Percentiles rank a stretch among this genome's conserved stretches.
These are phyloP conservation scores for Rhinoptilus africanus DNA, from an alignment of 2,113 vertebrate genomes.

Conservation along the genomic window DNA sequence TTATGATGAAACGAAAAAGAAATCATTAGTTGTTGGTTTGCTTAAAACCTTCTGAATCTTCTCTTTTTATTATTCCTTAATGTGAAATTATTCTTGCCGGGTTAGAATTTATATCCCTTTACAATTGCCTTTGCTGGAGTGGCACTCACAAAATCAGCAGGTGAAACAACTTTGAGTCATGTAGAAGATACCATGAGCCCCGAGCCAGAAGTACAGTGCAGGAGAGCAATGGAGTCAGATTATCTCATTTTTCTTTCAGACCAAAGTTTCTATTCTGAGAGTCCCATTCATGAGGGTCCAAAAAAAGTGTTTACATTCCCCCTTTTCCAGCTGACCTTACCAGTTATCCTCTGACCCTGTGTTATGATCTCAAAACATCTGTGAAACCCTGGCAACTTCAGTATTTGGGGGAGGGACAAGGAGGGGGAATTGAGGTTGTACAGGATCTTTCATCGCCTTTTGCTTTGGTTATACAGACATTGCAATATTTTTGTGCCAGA, in stretches of 20 bases:
- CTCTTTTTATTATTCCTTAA: not conserved
- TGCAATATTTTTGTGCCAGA: not conserved
- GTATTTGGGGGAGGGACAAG: not conserved
- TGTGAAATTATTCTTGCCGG: not conserved
- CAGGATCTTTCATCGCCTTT: conserved; percentile 46
- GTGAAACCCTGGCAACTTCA: conserved; percentile 17
- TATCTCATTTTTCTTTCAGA: conserved; percentile 63
- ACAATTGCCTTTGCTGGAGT: not conserved
- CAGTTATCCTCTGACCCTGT: conserved; percentile 71
- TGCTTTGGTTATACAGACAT: not conserved
- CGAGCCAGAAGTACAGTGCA: not conserved
- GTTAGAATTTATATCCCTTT: not conserved
- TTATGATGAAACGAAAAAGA: conserved; percentile 15
- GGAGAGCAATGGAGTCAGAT: conserved; percentile 28
- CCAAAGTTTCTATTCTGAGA: conserved; percentile 66
- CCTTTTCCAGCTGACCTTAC: conserved; percentile 67
- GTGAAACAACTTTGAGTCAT: not conserved
- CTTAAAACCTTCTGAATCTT: not conserved
- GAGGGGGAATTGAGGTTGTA: conserved; percentile 17
- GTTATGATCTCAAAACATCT: conserved; percentile 67
- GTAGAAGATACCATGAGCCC: not conserved
- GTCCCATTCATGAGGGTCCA: conserved; percentile 67
- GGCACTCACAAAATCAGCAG: not conserved
- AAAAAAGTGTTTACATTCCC: conserved; percentile 67
- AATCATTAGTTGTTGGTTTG: not conserved